phyloP scores from a whole-genome alignment of 2,888 invertebrate genomes.

The Epistrophe eligans region DNA sequence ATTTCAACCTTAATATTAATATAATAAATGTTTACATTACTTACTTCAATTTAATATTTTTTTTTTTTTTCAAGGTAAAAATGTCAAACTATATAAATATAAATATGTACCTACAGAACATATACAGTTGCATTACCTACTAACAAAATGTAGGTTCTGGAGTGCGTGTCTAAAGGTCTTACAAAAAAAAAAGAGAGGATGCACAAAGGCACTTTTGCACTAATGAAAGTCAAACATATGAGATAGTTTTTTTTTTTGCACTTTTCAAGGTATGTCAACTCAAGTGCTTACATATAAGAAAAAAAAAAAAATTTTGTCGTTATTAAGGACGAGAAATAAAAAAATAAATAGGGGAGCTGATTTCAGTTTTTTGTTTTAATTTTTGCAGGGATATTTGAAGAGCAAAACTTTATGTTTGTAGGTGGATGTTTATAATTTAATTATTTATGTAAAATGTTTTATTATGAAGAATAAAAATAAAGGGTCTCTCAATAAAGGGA shows the following conservation, averaged over 20 bases:
- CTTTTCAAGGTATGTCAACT: constrained; percentile 20
- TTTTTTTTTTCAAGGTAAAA: constrained; percentile 3
- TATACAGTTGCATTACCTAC: too few species aligned
- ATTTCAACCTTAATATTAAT: neutral
- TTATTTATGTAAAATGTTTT: too few species aligned
- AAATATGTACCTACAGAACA: too few species aligned
- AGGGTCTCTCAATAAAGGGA: too few species aligned
- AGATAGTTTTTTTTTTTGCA: neutral
- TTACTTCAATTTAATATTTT: constrained; percentile 1
- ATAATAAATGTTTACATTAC: neutral
- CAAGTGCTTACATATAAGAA: constrained; percentile 61
- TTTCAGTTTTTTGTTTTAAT: too few species aligned
- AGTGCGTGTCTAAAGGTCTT: neutral
- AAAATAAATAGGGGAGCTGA: constrained; percentile 5
- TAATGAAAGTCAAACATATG: constrained; percentile 16
- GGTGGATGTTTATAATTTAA: neutral
- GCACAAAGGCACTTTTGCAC: neutral
- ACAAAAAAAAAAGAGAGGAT: neutral
- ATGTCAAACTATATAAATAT: neutral
- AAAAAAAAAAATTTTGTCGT: constrained; percentile 55
- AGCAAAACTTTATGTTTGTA: neutral
- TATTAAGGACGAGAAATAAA: constrained; percentile 3
- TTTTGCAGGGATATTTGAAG: neutral
- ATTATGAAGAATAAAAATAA: too few species aligned
- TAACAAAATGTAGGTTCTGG: neutral